These are phyloP conservation scores for Noctua janthina DNA, from an alignment of 2,888 invertebrate genomes.

Conservation along the genomic window DNA sequence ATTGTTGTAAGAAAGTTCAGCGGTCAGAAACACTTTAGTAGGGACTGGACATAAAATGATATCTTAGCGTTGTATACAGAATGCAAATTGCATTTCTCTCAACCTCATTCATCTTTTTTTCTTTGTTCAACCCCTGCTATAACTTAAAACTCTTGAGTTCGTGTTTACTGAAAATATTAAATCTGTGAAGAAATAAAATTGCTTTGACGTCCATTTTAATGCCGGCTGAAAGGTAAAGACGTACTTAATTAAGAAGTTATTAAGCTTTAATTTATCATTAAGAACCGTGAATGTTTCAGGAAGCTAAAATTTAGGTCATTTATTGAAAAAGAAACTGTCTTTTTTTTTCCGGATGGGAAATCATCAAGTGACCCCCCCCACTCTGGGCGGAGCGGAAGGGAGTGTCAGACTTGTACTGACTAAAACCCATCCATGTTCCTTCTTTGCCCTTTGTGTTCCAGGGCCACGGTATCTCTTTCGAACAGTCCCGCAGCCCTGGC, in stretches of 20 bases:
- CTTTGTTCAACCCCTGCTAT: background rate
- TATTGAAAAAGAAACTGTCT: background rate
- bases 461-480: too few relatives aligned
- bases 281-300: background rate
- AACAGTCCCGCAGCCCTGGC: too few relatives aligned
- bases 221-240: slow-evolving; percentile 2
- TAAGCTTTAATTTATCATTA: slow-evolving; percentile 20
- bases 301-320: background rate
- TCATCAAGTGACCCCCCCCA: too few relatives aligned
- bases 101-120: background rate
- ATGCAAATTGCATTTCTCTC: slow-evolving; percentile 23
- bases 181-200: slow-evolving; percentile 4
- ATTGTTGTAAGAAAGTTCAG: background rate
- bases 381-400: too few relatives aligned
- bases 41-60: background rate
- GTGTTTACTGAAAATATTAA: slow-evolving; percentile 25
- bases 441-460: too few relatives aligned
- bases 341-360: too few relatives aligned
- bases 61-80: background rate
- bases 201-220: slow-evolving; percentile 10
- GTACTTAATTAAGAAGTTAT: slow-evolving; percentile 7
- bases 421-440: too few relatives aligned
- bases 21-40: background rate
- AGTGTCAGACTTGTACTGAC: too few relatives aligned
- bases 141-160: background rate